Evolutionary conservation across 2,113 vertebrate species (phyloP).

Genomic region (Solenodon paradoxus): DNA sequence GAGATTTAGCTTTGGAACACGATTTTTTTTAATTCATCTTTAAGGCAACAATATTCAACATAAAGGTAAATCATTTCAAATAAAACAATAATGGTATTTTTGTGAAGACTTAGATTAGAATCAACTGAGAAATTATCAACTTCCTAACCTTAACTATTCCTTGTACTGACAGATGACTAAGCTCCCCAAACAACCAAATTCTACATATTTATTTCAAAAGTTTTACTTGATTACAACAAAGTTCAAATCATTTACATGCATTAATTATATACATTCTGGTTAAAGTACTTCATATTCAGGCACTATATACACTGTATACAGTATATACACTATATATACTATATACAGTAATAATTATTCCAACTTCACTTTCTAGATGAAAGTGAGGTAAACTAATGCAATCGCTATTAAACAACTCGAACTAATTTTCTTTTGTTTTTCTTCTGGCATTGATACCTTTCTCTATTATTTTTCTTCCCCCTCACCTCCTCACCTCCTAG

Average conservation of each 20-base stretch:
- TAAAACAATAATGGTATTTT: neutral
- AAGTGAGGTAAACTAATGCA: slow-evolving; percentile 21
- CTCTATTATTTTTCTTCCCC: no score
- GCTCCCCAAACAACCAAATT: neutral
- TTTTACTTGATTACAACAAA: neutral
- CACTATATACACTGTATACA: no score
- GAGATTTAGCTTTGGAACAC: neutral
- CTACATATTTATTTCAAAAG: neutral
- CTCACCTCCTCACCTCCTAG: no score
- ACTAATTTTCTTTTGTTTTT: neutral
- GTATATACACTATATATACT: no score
- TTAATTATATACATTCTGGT: neutral
- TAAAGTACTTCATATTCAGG: neutral
- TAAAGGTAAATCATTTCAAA: neutral
- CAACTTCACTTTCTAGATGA: neutral
- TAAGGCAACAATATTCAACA: slow-evolving; percentile 2
- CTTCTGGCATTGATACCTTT: neutral
- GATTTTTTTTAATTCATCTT: neutral
- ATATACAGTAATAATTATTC: neutral
- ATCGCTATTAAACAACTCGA: neutral
- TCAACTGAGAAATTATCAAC: neutral
- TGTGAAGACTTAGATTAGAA: neutral
- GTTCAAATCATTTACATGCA: neutral
- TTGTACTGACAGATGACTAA: neutral
- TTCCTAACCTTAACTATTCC: neutral